Evolutionary conservation across 1,140 invertebrate species (phyloP), one percentile per base, ranked within the genome.

Genomic region (Eumeta japonica): DNA sequence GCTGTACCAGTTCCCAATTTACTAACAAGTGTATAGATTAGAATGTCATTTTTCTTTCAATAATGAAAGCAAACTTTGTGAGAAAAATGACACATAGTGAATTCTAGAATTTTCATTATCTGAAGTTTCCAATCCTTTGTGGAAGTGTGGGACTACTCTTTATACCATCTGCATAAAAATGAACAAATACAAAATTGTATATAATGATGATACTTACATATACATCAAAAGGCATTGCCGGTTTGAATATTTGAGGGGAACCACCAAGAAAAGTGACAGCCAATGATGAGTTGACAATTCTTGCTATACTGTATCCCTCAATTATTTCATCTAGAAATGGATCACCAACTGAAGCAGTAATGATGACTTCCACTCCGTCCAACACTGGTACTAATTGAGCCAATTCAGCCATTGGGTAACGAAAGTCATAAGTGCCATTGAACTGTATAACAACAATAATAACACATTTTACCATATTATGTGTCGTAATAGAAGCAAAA

Each of bases 211-310:
- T 17, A 81, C 85, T 84, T 66, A 90, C 86, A 64, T 87, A 88
- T 45, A 79, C 72, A 41, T 82, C 84, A 52, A 92, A 87, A 1
- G 92, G 88, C 88, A 96, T 94, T 1, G 87, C 77, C 0, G 94
- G 93, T 66, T 97, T 97, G 68, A 97, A 97, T 9, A 97, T 85
- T 71, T 96, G 90, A 2, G 94, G 88, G 0, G 84, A 84, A 15
- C 89, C 90, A 1, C 94, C 94, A 0, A 97, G 76, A 64, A 96
- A 94, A 20, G 83, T 76, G 0, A 97, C 77, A 38, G 83, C 80
- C 7, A 95, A 76, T 3, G 85, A 87, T 0, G 90, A 92, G 62
- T 92, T 92, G 58, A 86, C 95, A 16, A 97, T 86, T 36, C 91
- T 77, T 0, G 93, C 88, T 15, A 85, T 86, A 1, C 92, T 88